Percentiles rank a stretch among this genome's conserved stretches.
Evolutionary conservation across 2,888 invertebrate genomes (phyloP).

Genomic region (Lepeophtheirus nordmannii): DNA sequence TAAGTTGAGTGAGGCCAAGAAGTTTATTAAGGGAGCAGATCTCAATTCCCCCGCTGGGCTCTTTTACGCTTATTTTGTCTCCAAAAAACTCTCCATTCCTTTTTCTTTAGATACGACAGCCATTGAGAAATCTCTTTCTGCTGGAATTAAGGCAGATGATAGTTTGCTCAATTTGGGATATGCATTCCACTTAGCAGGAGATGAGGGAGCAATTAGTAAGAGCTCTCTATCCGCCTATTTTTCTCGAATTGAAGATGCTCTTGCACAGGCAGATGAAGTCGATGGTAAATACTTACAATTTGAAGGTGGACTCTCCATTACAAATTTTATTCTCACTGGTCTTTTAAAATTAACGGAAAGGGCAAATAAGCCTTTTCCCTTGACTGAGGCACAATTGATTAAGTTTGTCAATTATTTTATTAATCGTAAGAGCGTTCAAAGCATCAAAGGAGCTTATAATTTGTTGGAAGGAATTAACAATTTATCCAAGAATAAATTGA

Average conservation of each 20-base stretch:
- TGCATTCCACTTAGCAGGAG: conserved; percentile 62
- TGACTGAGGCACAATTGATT: conserved; percentile 59
- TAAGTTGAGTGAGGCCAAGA: not conserved
- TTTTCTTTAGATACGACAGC: conserved; percentile 44
- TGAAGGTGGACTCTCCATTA: conserved; percentile 43
- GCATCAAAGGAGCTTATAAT: conserved; percentile 62
- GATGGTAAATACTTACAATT: conserved; percentile 75
- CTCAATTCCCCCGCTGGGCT: not conserved
- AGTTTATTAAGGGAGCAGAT: not conserved
- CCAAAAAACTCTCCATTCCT: not conserved
- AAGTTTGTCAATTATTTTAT: conserved; percentile 82
- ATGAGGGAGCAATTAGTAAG: conserved; percentile 41
- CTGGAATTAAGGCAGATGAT: conserved; percentile 68
- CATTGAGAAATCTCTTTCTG: conserved; percentile 53
- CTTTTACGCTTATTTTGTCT: not conserved
- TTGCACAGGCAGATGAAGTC: conserved; percentile 87
- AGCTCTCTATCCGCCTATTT: conserved; percentile 49
- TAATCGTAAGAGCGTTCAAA: conserved; percentile 71
- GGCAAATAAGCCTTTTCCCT: conserved; percentile 49
- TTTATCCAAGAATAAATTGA: conserved; percentile 51
- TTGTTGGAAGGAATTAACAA: conserved; percentile 60
- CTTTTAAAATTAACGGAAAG: conserved; percentile 46
- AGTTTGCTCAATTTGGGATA: conserved; percentile 62
- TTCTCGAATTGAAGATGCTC: conserved; percentile 72
- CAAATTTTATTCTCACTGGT: conserved; percentile 46